A percentile compares a stretch with the other conserved stretches of the same genome.
phyloP scores from a whole-genome alignment of 2,113 vertebrate species.

The Megaleporinus macrocephalus region DNA sequence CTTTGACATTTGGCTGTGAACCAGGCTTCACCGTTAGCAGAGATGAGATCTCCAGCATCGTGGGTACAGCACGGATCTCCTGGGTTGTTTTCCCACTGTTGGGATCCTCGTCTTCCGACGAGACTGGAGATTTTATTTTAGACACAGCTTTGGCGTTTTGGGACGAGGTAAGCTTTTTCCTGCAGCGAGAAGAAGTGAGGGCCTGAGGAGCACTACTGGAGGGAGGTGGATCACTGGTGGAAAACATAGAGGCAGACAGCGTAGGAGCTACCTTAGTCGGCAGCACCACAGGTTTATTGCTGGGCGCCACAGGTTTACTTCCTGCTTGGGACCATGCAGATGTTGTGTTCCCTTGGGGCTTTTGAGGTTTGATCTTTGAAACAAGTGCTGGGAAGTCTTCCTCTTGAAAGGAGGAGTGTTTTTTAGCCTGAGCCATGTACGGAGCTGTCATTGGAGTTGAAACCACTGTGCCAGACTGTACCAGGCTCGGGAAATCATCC shows the following conservation, averaged over 20 bases:
- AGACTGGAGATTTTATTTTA: slow-evolving; percentile 62
- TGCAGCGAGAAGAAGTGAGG: slow-evolving; percentile 65
- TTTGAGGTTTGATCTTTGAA: slow-evolving; percentile 80
- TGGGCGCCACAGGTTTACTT: slow-evolving; percentile 71
- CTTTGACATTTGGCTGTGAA: slow-evolving; percentile 76
- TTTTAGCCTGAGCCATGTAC: slow-evolving; percentile 77
- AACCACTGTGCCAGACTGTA: slow-evolving; percentile 62
- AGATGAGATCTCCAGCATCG: slow-evolving; percentile 88
- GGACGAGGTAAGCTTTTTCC: slow-evolving; percentile 77
- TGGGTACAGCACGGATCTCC: slow-evolving; percentile 81
- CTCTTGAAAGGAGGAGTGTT: slow-evolving; percentile 86
- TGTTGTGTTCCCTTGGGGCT: slow-evolving; percentile 71
- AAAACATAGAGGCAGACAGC: slow-evolving; percentile 48
- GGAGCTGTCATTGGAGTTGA: slow-evolving; percentile 76
- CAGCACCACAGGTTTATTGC: slow-evolving; percentile 72
- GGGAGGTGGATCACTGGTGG: slow-evolving; percentile 39
- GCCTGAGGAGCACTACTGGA: slow-evolving; percentile 57
- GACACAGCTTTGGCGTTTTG: slow-evolving; percentile 69
- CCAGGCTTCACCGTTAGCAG: slow-evolving; percentile 79
- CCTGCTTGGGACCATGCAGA: slow-evolving; percentile 86
- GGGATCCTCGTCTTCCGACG: slow-evolving; percentile 71
- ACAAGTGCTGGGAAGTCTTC: slow-evolving; percentile 97
- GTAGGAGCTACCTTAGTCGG: slow-evolving; percentile 43
- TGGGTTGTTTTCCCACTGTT: slow-evolving; percentile 71
- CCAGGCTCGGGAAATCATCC: slow-evolving; percentile 93